Evolutionary conservation across 2,113 vertebrate species (phyloP).

Genomic region (Alligator mississippiensis): DNA sequence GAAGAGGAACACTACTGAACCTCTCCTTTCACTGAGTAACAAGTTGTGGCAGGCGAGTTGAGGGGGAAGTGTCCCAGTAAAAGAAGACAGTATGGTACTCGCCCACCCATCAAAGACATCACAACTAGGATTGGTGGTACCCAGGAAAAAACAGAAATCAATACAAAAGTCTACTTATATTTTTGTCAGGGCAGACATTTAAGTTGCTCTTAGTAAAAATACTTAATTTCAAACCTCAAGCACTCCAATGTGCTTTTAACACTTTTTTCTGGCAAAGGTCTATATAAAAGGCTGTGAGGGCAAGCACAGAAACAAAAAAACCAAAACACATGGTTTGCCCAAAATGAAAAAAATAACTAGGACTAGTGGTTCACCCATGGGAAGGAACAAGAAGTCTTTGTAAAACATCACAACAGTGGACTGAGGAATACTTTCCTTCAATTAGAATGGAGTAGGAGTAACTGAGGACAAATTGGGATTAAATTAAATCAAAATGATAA

Average conservation of each 20-base stretch:
- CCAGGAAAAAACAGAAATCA: background rate
- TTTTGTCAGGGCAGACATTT: background rate
- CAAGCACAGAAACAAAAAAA: background rate
- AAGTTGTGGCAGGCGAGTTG: no score
- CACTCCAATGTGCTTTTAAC: background rate
- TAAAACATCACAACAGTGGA: background rate
- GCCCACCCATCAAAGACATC: no score
- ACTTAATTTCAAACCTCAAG: background rate
- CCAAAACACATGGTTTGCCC: background rate
- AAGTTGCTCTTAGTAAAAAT: background rate
- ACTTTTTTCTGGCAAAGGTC: background rate
- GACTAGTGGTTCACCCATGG: background rate
- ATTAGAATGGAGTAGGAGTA: background rate
- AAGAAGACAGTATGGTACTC: no score
- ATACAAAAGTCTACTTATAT: background rate
- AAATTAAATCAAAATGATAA: background rate
- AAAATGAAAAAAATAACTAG: background rate
- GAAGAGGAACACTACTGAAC: no score
- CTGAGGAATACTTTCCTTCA: background rate
- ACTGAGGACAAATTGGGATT: background rate
- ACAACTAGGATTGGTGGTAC: background rate
- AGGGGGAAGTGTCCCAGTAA: no score
- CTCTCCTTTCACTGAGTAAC: no score
- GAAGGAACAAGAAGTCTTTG: background rate
- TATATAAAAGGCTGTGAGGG: background rate